Evolutionary conservation across 2,113 vertebrate species (phyloP), one percentile per base, ranked within the genome.

Genomic region (Natator depressus): DNA sequence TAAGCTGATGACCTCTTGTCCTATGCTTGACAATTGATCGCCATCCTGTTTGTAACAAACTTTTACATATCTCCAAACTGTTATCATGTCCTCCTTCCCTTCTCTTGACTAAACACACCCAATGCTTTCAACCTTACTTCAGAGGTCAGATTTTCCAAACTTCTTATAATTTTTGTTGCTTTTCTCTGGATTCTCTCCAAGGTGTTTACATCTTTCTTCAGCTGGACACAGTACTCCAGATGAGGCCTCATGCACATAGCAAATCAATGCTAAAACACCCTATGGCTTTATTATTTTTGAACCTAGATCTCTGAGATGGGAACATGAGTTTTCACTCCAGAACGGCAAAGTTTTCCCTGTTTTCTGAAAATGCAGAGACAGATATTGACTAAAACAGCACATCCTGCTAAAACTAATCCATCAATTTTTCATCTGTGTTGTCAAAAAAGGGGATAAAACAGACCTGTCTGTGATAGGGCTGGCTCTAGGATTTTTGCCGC

Each of bases 251-350:
- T 31, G 5, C 47, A 78, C 80, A 8, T 4, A 78, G 72, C 5
- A 6, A 35, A 0, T 1, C 1, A 42, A n/a, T 10, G 29, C 9
- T 10, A 19, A 75, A 27, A 47, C 0, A 0, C 62, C 10, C 12
- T 50, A 55, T 82, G 86, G 16, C 42, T 82, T 85, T 87, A 87
- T 12, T 35, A 49, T 80, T 19, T 9, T 87, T 88, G 49, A 54
- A 42, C 9, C 19, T 79, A 75, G n/a, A 69, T 59, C 24, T 92
- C 13, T 16, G 31, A 90, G 83, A 84, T 2, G 5, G 22, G 14
- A 55, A 20, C 24, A 51, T 8, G 90, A 9, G 38, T 55, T 82
- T 85, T 50, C 19, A 81, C 7, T 87, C 11, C 31, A n/a, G 31
- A 13, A 54, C 11, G 50, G 10, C 14, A 94, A 84, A 25, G 6